A percentile compares a stretch with the other conserved stretches of the same genome.
Conservation (phyloP, 2,113 vertebrate genomes). For the Campylorhamphus procurvoides region DNA sequence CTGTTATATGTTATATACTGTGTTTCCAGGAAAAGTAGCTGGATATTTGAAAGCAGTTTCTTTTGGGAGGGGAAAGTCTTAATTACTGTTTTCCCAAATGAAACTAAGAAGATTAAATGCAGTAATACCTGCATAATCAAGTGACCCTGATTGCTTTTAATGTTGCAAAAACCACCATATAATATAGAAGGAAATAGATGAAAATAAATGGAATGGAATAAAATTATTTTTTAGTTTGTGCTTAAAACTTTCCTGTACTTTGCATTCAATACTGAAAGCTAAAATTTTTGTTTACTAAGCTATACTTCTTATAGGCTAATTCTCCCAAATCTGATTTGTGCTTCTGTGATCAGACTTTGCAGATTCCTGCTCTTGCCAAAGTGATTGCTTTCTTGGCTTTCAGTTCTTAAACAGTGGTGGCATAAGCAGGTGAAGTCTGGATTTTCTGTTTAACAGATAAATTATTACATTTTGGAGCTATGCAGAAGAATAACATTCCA, state of each 20-base stretch:
- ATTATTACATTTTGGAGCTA: background rate
- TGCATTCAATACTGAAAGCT: background rate
- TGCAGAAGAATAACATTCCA: background rate
- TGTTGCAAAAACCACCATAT: background rate
- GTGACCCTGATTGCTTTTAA: background rate
- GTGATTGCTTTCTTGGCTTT: background rate
- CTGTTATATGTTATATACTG: background rate
- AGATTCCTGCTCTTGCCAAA: background rate
- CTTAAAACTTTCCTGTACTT: background rate
- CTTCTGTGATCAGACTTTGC: background rate
- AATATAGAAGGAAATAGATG: background rate
- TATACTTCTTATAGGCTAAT: background rate
- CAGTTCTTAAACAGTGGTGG: background rate
- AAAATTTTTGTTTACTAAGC: background rate
- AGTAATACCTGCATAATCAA: background rate
- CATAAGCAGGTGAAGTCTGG: background rate
- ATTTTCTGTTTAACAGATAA: background rate
- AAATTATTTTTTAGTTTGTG: background rate
- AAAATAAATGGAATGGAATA: background rate
- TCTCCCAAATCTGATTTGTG: background rate
- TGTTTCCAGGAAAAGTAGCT: background rate
- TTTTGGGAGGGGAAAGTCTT: background rate
- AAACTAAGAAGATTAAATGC: background rate
- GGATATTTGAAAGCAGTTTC: background rate
- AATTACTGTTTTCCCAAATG: background rate